Evolutionary conservation across 2,113 vertebrate genomes (phyloP), one percentile per base, ranked within the genome.

Genomic region (Dendropsophus ebraccatus): DNA sequence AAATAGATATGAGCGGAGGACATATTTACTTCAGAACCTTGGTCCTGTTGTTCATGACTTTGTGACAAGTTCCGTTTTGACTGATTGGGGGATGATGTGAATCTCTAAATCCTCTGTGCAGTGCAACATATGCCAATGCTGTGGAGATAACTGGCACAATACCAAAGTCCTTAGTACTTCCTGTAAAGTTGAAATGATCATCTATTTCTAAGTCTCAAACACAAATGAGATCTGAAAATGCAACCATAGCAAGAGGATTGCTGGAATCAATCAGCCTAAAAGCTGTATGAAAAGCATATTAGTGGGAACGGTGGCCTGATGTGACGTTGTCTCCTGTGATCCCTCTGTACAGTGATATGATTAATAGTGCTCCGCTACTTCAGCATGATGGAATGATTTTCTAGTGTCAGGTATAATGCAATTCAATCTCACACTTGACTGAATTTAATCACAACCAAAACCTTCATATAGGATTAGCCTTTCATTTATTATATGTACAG

Each of bases 371-470:
- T 45, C 45, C n/a, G 45, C 37, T 72, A 49, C 76, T 80, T 86
- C 84, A 86, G n/a, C 65, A 30, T 81, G 73, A 73, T 81, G 67
- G 50, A 87, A 74, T 86, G 84, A 86, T 87, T 87, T 87, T 81
- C 80, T 87, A 78, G 50, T 72, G 54, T 87, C 85, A 74, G 77
- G 52, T 87, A 74, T 60, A 87, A 73, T 81, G 85, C 77, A 74
- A 81, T 81, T 81, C 85, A 87, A 87, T 87, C 85, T 81, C 77
- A 87, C 85, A 87, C 85, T 74, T 81, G 49, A 87, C 56, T 74
- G 78, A 81, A 30, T 87, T 81, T 81, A 81, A 81, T 81, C 85
- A 87, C 56, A 87, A 25, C 74, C 50, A 72, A 81, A 81, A 65
- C 67, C 45, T 74, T 73, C 52, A 81, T 81, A 60, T 72, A 56